Evolutionary conservation across 2,888 invertebrate species (phyloP).

Genomic region (Galeopsomyia nigrocyanea): DNA sequence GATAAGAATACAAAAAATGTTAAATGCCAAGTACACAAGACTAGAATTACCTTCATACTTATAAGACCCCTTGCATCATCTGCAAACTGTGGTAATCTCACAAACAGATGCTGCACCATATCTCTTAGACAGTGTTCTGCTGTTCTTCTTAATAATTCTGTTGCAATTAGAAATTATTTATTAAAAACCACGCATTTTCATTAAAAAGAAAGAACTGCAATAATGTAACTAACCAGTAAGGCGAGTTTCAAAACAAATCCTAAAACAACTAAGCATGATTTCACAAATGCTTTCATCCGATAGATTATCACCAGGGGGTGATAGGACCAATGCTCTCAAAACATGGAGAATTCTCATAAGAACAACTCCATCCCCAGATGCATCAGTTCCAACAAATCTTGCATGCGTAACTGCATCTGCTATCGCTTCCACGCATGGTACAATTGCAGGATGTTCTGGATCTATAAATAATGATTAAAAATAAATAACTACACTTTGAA

Average conservation of each 20-base stretch:
- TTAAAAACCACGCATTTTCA: no score
- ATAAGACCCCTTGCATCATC: slow-evolving; percentile 75
- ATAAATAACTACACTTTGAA: neutral
- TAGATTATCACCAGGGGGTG: slow-evolving; percentile 89
- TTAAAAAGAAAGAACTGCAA: neutral
- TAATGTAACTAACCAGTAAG: slow-evolving; percentile 78
- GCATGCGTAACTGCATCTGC: slow-evolving; percentile 99
- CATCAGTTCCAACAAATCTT: slow-evolving; percentile 96
- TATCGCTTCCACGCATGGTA: slow-evolving; percentile 93
- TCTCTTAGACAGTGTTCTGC: slow-evolving; percentile 97
- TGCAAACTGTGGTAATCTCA: slow-evolving; percentile 90
- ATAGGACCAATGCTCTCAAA: slow-evolving; percentile 88
- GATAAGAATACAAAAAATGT: neutral
- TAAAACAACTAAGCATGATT: slow-evolving; percentile 97
- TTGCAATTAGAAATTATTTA: slow-evolving; percentile 9
- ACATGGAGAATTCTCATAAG: slow-evolving; percentile 97
- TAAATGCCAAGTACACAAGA: neutral
- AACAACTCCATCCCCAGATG: slow-evolving; percentile 95
- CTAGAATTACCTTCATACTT: slow-evolving; percentile 63
- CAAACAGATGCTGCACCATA: slow-evolving; percentile 96
- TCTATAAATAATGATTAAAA: slow-evolving; percentile 70
- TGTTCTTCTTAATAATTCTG: slow-evolving; percentile 89
- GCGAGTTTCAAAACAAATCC: slow-evolving; percentile 93
- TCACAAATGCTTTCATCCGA: slow-evolving; percentile 98
- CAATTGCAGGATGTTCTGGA: slow-evolving; percentile 81